Base-by-base conservation (phyloP, 1,140 invertebrate genomes). In the Heterodera schachtii region DNA sequence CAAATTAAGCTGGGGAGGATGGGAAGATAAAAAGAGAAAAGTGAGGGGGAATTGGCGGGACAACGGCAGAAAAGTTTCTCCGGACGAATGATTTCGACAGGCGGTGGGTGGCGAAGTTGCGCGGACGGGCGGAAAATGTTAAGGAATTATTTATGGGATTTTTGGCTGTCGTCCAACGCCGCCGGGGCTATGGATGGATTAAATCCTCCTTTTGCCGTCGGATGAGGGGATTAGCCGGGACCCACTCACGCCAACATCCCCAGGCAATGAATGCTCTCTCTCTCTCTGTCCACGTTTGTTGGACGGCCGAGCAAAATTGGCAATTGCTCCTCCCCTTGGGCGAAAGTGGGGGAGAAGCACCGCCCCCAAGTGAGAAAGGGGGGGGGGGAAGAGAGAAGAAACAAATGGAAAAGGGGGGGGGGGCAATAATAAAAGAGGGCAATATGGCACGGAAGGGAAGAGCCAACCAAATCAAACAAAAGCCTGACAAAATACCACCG, bases 221-320 rank as follows among this genome's bases (percentile, higher is more conserved):
- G 69, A 9, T 46, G 69, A 43, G 69, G 69, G 69, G 69, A 71
- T 71, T 71, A 71, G 69, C 69, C 69, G 69, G 69, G 41, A 46
- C 41, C 69, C 69, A 5, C 57, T 5, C 57, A 13, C 57, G 13
- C 57, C 57, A 19, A 19, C 57, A 64, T 64, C 57, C 57, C 19
- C 57, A 64, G 57, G 57, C 57, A 64, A 64, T 64, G 57, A n/a
- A n/a, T n/a, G n/a, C n/a, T n/a, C n/a, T n/a, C 57, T 64, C 19
- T 64, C 57, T 64, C 57, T 31, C 31, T 31, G 31, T 64, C 57
- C 57, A 64, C 57, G 57, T 19, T 13, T 19, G 57, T 19, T 19
- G 57, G 57, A 19, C 13, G 57, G 57, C 57, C 57, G 4, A 64
- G 16, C 57, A 64, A 11, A 64, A 64, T 64, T 64, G 57, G 19